Evolutionary conservation across 2,113 vertebrate genomes (phyloP).

Genomic region (Ammospiza caudacuta): DNA sequence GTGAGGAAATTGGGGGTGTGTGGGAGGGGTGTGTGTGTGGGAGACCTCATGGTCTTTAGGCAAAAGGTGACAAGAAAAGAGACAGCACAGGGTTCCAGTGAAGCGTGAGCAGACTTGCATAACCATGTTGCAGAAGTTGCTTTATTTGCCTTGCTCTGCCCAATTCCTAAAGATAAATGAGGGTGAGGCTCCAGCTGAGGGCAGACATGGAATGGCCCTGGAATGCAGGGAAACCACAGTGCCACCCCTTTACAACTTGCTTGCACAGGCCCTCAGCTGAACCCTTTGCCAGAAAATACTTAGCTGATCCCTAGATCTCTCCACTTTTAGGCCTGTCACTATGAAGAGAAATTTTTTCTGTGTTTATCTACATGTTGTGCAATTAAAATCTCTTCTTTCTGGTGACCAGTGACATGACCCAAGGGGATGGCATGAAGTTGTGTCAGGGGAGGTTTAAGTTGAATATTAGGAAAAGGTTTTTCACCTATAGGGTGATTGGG

Average conservation of each 20-base stretch:
- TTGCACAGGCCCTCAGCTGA: neutral
- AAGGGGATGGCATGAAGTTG: neutral
- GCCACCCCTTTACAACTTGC: neutral
- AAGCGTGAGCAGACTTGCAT: fast-evolving
- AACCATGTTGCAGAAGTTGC: neutral
- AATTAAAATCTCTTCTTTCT: neutral
- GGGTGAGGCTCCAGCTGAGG: neutral
- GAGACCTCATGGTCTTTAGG: neutral
- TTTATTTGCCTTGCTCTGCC: neutral
- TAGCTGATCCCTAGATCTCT: neutral
- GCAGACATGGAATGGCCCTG: neutral
- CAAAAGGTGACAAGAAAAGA: neutral
- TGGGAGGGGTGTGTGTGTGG: neutral
- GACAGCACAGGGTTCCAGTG: neutral
- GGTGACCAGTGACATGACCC: neutral
- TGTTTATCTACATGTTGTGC: neutral
- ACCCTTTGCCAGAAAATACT: neutral
- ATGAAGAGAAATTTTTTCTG: neutral
- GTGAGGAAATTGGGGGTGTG: neutral
- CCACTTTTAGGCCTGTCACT: neutral
- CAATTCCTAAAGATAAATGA: neutral
- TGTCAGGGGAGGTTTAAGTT: neutral
- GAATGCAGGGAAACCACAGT: neutral
- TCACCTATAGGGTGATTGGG: too few relatives aligned
- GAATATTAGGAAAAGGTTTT: neutral